phyloP scores from a whole-genome alignment of 2,888 invertebrate species.

The Sesamia inferens region DNA sequence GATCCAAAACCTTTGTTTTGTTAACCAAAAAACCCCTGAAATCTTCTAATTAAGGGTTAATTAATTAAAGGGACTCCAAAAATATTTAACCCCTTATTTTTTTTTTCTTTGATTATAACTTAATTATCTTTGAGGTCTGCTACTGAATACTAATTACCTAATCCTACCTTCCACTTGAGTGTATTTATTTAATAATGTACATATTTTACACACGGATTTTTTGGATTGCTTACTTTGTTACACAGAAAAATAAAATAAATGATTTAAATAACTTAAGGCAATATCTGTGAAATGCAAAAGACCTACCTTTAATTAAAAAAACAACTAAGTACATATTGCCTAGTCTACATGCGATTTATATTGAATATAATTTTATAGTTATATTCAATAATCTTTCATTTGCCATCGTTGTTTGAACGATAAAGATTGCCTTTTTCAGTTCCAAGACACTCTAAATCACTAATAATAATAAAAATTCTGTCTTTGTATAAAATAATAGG shows the following conservation, averaged over 20 bases:
- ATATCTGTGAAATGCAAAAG: constrained; percentile 23
- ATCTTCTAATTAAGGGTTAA: constrained; percentile 34
- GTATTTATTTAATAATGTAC: not conserved
- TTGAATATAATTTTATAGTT: constrained; percentile 29
- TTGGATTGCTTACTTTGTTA: not conserved
- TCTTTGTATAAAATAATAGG: not conserved
- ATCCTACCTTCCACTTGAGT: not conserved
- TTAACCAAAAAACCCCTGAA: constrained; percentile 19
- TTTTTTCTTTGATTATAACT: too few species aligned
- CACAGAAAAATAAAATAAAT: not conserved
- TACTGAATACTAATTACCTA: constrained; percentile 17
- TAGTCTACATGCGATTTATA: constrained; percentile 37
- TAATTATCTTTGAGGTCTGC: constrained; percentile 14
- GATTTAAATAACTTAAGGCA: not conserved
- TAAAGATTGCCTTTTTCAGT: constrained; percentile 33
- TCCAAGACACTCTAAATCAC: constrained; percentile 31
- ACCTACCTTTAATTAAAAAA: not conserved
- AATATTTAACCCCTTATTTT: constrained; percentile 43
- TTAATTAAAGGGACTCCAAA: constrained; percentile 38
- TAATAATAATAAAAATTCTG: constrained; percentile 16
- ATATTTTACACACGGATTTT: not conserved
- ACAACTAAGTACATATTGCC: not conserved
- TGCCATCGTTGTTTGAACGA: constrained; percentile 23
- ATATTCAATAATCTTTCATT: constrained; percentile 20
- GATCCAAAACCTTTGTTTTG: constrained; percentile 26